Conservation (phyloP, 2,888 invertebrate genomes). For the Cylloceria caligata region DNA sequence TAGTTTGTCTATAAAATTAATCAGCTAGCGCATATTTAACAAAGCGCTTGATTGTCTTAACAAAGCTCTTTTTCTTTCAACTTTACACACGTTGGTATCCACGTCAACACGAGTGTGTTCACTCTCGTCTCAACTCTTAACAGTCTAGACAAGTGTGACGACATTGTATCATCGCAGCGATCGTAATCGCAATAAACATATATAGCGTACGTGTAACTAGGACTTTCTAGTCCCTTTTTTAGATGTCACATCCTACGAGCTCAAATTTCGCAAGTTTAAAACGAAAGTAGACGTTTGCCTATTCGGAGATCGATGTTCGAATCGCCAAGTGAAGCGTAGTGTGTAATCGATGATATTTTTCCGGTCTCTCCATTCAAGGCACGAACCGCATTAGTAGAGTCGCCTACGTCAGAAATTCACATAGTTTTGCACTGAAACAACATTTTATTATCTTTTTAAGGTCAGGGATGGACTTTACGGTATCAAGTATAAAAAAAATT, state of each 20-base stretch:
- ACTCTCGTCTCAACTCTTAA: background rate
- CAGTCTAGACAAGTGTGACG: background rate
- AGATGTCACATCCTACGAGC: background rate
- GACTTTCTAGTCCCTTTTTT: constrained; percentile 8
- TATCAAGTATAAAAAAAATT: no score
- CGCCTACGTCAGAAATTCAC: no score
- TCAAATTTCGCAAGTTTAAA: background rate
- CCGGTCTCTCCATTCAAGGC: background rate
- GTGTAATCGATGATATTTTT: background rate
- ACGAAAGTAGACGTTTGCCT: background rate
- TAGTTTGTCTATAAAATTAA: no score
- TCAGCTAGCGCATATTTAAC: no score
- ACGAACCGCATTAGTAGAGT: no score
- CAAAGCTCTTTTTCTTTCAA: no score
- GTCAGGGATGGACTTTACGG: no score
- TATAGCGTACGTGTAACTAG: background rate
- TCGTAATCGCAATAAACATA: background rate
- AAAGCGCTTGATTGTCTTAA: no score
- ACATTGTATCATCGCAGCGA: background rate
- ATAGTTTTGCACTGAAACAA: no score
- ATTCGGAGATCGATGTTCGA: background rate
- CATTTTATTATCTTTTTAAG: no score
- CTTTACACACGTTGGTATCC: no score
- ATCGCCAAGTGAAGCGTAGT: background rate
- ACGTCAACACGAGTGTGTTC: background rate